Evolutionary conservation across 2,797 vertebrate genomes (phyloP), one percentile per base, ranked within the genome.

Genomic region (Podargus strigoides): DNA sequence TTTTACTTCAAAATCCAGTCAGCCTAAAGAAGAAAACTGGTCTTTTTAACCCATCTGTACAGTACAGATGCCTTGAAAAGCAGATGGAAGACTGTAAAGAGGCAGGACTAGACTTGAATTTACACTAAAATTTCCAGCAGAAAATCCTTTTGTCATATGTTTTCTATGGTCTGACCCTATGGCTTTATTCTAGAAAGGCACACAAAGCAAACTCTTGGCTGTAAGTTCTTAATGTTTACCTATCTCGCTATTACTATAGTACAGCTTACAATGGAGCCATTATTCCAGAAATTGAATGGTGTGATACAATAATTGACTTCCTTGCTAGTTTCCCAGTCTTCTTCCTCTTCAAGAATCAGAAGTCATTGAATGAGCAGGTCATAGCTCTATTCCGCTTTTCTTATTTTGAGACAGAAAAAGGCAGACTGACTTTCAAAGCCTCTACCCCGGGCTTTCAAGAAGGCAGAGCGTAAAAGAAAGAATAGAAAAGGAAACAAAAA

Each of bases 401-500:
- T 89, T 76, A 83, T 76, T 89, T 78, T 58, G 34, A 94, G 77
- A 69, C 76, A 80, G 68, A 87, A 93, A 90, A 91, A 89, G 88
- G 37, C 67, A 87, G 63, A 83, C 85, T 78, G 59, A 87, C 70
- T 85, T 92, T 89, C 79, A 94, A 89, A 94, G 76, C 59, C 22
- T 73, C 56, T 84, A 79, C 46, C 32, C 28, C 47, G 30, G 27
- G 30, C 64, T 86, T 95, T 84, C 83, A 89, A 95, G 86, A 85
- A 93, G 50, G 30, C 41, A 80, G 52, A 78, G 21, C 11, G 24
- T 72, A 68, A 86, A 93, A 91, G 77, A 62, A 87, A 94, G 55
- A 87, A 89, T n/a, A 84, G 67, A 74, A 92, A 94, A 92, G 56
- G 86, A 95, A 95, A 74, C 42, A 77, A 89, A 95, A 88, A 88